Evolutionary conservation across 2,888 invertebrate species (phyloP), one percentile per base, ranked within the genome.

Genomic region (Drosophila heteroneura): DNA sequence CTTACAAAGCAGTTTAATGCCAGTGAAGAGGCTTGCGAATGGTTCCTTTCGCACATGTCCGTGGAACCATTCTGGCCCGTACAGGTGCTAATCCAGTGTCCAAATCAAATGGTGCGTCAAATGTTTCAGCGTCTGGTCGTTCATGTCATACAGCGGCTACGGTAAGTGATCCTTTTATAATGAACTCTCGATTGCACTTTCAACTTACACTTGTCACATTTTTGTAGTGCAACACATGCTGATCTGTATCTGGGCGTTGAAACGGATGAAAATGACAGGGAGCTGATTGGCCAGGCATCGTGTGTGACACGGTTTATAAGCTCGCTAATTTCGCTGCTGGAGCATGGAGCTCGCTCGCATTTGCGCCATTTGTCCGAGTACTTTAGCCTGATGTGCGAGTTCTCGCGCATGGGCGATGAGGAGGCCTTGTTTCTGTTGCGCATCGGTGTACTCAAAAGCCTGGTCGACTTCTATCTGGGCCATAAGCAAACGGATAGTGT

Each of bases 101-200:
- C 98, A 39, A 98, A 98, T 94, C 98, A 98, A 94, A 98, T 98
- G 96, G 98, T 98, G 71, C 95, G 98, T 81, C 98, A 98, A 94
- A 98, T 99, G 98, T 98, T 98, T 94, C 98, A 98, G 94, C 95
- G 98, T 90, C 95, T 99, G 87, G 97, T 98, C 92, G 97, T 98
- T 93, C 98, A 98, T 93, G 98, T 98, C 76, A 98, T 99, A 93
- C 97, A 97, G 93, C 96, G 97, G 92, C 94, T 98, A 82, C 96
- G 96, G 96, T 96, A 93, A 70, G 70, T 74, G 16, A 9, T 7
- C 0, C 1, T 1, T 22, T 0, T n/a, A 39, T 9, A 14, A n/a
- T 22, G 1, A 3, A 14, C 10, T 14, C 32, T 1, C 5, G 28
- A 9, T 28, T 22, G 28, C 9, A 59, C 30, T 37, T 35, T 19